These are phyloP conservation scores for Gasteruption jaculator DNA, from an alignment of 2,888 invertebrate genomes.

Conservation along the genomic window DNA sequence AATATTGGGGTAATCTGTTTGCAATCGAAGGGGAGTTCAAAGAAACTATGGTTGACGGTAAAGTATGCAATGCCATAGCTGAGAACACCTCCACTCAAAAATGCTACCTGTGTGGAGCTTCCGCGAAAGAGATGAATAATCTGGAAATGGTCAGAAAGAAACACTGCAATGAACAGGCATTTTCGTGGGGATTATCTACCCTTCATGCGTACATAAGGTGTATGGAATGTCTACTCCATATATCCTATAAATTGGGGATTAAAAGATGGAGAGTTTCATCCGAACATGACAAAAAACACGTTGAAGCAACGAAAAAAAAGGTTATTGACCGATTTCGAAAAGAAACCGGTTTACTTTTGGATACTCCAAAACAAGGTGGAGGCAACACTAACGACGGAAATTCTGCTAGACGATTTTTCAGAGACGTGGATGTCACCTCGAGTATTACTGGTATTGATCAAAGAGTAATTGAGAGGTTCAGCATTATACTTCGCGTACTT, in stretches of 20 bases:
- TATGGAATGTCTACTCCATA: constrained; percentile 18
- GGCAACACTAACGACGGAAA: constrained; percentile 19
- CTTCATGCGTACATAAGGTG: constrained; percentile 17
- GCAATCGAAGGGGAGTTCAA: too few species aligned
- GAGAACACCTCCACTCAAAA: not conserved
- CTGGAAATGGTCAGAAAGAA: not conserved
- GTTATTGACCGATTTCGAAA: constrained; percentile 8
- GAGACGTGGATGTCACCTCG: too few species aligned
- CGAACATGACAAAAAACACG: constrained; percentile 1
- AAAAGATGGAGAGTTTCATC: constrained; percentile 13
- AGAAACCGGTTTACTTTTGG: constrained; percentile 15
- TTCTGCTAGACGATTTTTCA: constrained; percentile 18
- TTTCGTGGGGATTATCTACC: constrained; percentile 18
- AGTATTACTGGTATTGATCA: too few species aligned
- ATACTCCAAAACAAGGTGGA: constrained; percentile 13
- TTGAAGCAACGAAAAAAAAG: constrained; percentile 4
- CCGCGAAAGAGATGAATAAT: not conserved
- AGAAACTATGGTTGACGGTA: not conserved
- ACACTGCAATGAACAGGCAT: not conserved
- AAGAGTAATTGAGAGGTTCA: too few species aligned
- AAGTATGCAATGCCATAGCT: not conserved
- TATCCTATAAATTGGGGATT: constrained; percentile 16
- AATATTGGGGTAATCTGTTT: too few species aligned
- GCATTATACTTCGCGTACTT: too few species aligned
- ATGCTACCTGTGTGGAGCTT: not conserved